Conservation (phyloP, 2,888 invertebrate genomes). For the Sceliomorpha sp. region DNA sequence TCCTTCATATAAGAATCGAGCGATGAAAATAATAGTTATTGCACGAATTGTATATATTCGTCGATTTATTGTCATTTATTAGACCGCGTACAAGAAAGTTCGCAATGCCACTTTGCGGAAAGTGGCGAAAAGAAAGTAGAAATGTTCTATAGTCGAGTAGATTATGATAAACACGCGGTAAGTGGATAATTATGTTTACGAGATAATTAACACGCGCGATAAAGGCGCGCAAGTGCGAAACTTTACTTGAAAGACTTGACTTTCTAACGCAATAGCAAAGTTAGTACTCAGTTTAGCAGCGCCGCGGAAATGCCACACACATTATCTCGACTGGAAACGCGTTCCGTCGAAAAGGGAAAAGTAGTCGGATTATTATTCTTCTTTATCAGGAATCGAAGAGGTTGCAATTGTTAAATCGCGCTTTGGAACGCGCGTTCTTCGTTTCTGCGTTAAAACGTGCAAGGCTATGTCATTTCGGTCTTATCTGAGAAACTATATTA, state of each 20-base stretch:
- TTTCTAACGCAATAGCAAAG: slow-evolving; percentile 44
- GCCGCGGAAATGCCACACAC: slow-evolving; percentile 34
- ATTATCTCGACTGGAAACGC: slow-evolving; percentile 30
- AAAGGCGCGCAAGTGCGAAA: slow-evolving; percentile 33
- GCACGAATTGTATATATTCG: too few relatives aligned
- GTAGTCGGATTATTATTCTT: neutral
- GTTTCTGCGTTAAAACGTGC: too few relatives aligned
- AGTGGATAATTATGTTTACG: slow-evolving; percentile 47
- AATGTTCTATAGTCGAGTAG: slow-evolving; percentile 17
- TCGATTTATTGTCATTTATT: too few relatives aligned
- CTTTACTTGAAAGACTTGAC: slow-evolving; percentile 41
- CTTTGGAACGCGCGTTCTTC: too few relatives aligned
- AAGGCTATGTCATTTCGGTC: too few relatives aligned
- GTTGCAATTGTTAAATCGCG: too few relatives aligned
- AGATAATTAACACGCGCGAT: slow-evolving; percentile 45
- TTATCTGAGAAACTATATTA: too few relatives aligned
- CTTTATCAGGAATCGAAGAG: too few relatives aligned
- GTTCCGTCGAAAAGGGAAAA: slow-evolving; percentile 17
- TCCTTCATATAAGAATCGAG: too few relatives aligned
- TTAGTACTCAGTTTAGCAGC: slow-evolving; percentile 37
- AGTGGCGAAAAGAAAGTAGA: slow-evolving; percentile 7
- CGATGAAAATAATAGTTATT: too few relatives aligned
- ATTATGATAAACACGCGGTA: slow-evolving; percentile 42
- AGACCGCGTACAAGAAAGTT: too few relatives aligned
- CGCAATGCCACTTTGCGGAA: too few relatives aligned